Evolutionary conservation across 2,888 invertebrate species (phyloP), one percentile per base, ranked within the genome.

Genomic region (Megaustenia siamemsis): DNA sequence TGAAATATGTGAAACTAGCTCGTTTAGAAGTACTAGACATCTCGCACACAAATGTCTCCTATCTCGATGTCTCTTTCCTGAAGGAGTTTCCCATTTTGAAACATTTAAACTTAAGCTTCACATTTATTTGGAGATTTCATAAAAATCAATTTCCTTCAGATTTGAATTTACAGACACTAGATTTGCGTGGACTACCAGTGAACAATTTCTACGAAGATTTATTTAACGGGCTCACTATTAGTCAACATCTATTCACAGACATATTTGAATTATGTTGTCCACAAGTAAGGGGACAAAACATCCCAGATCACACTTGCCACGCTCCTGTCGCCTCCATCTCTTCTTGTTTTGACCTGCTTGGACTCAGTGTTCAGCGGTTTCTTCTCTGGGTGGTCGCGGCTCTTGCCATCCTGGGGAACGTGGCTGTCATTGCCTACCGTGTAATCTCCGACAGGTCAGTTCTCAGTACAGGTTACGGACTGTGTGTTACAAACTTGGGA

Each of bases 261-360:
- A 28, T 28, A 4, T 83, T 71, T 45, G 71, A 79, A 49, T 32
- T 83, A 28, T 83, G 83, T 32, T 83, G 83, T n/a, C 78, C 78
- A 0, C 83, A 83, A 40, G 24, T 78, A 40, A 68, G 60, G 28
- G 68, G 60, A 18, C 32, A 12, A 0, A 56, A 28, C 0, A 78
- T 49, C 4, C 60, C 60, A 18, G 43, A 43, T 24, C n/a, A 66
- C 8, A 73, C 76, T 0, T 87, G 88, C 75, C 66, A 78, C 35
- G 66, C 87, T 56, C 78, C 87, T 45, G 87, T 88, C 28, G 88
- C 88, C 80, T 75, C 80, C 15, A 83, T 90, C 73, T 88, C 89
- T n/a, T 89, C 90, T 24, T 90, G 90, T 69, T 86, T 82, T 24
- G 89, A 90, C 73, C 85, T 90, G 40, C 87, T 90, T 86, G 79